Evolutionary conservation across 2,113 vertebrate genomes (phyloP), one percentile per base, ranked within the genome.

Genomic region (Embiotoca jacksoni): DNA sequence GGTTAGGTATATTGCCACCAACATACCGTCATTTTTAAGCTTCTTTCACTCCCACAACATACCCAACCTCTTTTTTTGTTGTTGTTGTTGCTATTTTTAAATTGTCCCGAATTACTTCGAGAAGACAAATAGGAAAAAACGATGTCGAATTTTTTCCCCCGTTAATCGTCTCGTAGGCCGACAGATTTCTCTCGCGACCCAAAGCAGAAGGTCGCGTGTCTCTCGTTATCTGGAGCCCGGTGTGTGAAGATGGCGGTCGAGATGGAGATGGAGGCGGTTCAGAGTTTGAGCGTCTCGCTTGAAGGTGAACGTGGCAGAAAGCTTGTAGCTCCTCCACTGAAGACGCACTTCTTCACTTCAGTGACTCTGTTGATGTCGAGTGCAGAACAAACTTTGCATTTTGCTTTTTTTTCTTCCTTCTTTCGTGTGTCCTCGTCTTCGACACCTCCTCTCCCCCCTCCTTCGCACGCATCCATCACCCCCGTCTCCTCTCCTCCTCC

Each of bases 401-500:
- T 53, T 15, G 61, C 57, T 14, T 56, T 54, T 16, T 47, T 31
- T 61, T 49, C 32, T 44, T 61, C 6, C 32, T n/a, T 32, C 54
- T 37, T 57, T 47, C 30, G 5, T 14, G 36, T 60, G 54, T 74
- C 55, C 31, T 54, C 14, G 35, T 41, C 44, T 11, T 46, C 44
- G 5, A 9, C 44, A 9, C 7, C 44, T 46, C 44, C 44, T 46
- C 44, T 46, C 44, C 11, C 7, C 3, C 44, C 44, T 2, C 44
- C 44, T 11, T 46, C 23, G 23, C 23, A 23, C 23, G 1, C 78
- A 78, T 74, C 72, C 41, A 31, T 86, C 72, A 55, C 44, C 71
- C 23, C 53, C 23, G 14, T 57, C 72, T 53, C 53, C 60, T 33
- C 46, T 71, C 53, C 60, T 33, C 46, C 71, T 46, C 44, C 44